phyloP scores from a whole-genome alignment of 2,113 vertebrate genomes.

The Nanorana parkeri region DNA sequence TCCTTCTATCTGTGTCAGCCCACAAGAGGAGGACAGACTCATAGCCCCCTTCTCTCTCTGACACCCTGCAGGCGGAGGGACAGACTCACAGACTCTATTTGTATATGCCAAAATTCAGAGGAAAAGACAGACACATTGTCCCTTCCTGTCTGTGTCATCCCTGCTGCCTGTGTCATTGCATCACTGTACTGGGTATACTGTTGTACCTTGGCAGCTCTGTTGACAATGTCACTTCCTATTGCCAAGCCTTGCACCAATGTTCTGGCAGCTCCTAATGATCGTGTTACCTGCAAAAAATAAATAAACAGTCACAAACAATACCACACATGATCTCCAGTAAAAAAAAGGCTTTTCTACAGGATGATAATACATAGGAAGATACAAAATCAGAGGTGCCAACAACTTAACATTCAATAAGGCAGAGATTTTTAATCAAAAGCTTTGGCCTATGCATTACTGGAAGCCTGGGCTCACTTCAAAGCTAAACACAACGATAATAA shows the following conservation, averaged over 20 bases:
- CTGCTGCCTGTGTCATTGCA: no score
- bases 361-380: no score
- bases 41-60: neutral
- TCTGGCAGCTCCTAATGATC: conserved; percentile 82
- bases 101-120: neutral
- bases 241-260: conserved; percentile 82
- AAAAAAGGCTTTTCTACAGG: no score
- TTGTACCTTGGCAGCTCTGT: conserved; percentile 81
- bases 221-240: conserved; percentile 80
- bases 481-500: no score
- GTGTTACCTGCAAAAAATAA: conserved; percentile 72
- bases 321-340: no score
- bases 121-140: neutral
- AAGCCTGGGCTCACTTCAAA: no score
- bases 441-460: no score
- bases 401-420: no score
- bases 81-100: neutral
- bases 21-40: conserved; percentile 6
- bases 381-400: no score
- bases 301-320: neutral
- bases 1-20: no score
- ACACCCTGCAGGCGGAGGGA: neutral
- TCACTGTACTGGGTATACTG: neutral
- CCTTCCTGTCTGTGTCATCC: neutral
- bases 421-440: no score